Conservation (phyloP, 2,113 vertebrate species). For the Pelvicachromis taeniatus region DNA sequence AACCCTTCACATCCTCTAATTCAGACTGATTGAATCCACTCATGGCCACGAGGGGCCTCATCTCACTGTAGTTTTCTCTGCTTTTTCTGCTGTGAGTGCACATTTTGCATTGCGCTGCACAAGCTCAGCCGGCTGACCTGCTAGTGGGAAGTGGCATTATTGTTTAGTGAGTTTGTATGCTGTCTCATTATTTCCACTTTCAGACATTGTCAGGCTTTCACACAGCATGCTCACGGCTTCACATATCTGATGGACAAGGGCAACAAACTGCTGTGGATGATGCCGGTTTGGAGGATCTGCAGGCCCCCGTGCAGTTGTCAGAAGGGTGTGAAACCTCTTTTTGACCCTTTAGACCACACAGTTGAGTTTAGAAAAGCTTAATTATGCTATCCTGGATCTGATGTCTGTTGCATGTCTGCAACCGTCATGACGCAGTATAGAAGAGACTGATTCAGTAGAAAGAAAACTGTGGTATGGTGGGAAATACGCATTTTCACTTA, state of each 20-base stretch:
- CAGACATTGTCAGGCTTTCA: neutral
- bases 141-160: constrained; percentile 12
- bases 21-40: constrained; percentile 71
- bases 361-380: constrained; percentile 47
- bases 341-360: constrained; percentile 45
- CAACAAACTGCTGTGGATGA: neutral
- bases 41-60: constrained; percentile 64
- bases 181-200: constrained; percentile 1
- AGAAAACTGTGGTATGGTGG: neutral
- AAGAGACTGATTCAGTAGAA: neutral
- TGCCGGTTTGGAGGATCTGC: constrained; percentile 16
- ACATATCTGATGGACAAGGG: neutral
- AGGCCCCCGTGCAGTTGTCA: constrained; percentile 13
- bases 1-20: constrained; percentile 68
- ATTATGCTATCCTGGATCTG: constrained; percentile 20
- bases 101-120: constrained; percentile 30
- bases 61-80: constrained; percentile 52
- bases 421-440: neutral
- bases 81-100: constrained; percentile 49
- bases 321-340: neutral
- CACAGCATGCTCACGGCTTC: neutral
- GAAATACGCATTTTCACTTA: neutral
- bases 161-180: constrained; percentile 8
- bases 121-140: constrained; percentile 13
- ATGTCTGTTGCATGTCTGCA: constrained; percentile 33